Percentiles rank a stretch among this genome's conserved stretches.
phyloP scores from a whole-genome alignment of 2,797 vertebrate genomes.

The Loriculus beryllinus region DNA sequence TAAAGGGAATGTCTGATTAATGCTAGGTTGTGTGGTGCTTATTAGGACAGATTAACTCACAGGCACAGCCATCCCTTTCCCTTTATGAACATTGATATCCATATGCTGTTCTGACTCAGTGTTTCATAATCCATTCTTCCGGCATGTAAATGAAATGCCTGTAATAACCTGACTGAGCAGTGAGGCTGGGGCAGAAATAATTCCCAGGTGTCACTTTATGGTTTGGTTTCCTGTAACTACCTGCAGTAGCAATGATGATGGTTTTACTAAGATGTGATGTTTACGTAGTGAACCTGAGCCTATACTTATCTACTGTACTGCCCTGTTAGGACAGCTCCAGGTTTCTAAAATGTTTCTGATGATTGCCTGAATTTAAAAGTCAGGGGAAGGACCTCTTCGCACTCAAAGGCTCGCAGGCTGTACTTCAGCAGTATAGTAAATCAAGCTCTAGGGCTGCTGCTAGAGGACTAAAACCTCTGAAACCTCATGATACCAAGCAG shows the following conservation, averaged over 20 bases:
- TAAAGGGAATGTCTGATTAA: not conserved
- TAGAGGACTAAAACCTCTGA: not conserved
- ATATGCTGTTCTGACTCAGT: not conserved
- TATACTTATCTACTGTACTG: rapidly evolving
- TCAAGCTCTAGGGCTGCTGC: not conserved
- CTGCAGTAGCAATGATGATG: not conserved
- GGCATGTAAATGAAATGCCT: not conserved
- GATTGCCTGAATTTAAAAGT: not conserved
- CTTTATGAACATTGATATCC: not conserved
- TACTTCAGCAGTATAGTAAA: not conserved
- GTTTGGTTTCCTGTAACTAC: not conserved
- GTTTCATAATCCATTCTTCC: not conserved
- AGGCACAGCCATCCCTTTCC: not conserved
- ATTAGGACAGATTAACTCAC: not conserved
- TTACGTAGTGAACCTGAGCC: not conserved
- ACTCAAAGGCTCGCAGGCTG: not conserved
- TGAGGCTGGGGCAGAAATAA: not conserved
- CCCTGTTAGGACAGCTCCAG: not conserved
- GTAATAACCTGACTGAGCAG: rapidly evolving
- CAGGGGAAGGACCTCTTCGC: not conserved
- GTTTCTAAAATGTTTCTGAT: not conserved
- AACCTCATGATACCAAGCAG: not conserved
- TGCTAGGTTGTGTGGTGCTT: not conserved
- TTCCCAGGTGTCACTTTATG: not conserved
- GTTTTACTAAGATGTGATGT: not conserved